These are phyloP conservation scores for Corythaeola cristata DNA, from an alignment of 2,113 vertebrate genomes.

Conservation along the genomic window DNA sequence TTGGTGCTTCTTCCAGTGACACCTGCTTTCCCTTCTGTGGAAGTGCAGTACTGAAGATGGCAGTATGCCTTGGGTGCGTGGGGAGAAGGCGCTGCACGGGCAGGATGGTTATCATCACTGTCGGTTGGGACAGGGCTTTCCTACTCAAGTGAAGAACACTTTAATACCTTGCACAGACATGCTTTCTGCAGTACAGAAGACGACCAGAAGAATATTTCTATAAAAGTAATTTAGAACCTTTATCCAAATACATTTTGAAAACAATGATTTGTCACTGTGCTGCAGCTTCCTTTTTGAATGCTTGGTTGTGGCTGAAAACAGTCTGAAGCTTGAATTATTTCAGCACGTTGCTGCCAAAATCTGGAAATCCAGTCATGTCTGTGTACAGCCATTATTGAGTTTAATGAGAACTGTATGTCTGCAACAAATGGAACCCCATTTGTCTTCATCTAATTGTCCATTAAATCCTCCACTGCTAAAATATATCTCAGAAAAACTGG, in stretches of 20 bases:
- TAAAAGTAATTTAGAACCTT: neutral
- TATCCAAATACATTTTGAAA: neutral
- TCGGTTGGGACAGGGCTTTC: neutral
- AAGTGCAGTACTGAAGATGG: neutral
- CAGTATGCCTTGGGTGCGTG: fast-evolving
- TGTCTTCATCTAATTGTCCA: neutral
- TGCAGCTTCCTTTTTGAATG: neutral
- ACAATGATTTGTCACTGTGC: neutral
- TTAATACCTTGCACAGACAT: neutral
- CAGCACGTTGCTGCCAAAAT: neutral
- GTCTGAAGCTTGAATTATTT: neutral
- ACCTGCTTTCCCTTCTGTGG: neutral
- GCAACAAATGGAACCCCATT: neutral
- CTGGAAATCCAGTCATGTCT: neutral
- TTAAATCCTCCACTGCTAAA: neutral
- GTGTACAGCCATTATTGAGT: neutral
- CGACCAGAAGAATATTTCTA: neutral
- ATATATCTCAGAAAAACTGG: neutral
- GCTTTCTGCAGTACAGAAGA: neutral
- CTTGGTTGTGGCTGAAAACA: neutral
- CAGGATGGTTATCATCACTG: neutral
- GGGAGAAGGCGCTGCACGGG: fast-evolving
- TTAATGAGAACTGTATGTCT: neutral
- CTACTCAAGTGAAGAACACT: neutral
- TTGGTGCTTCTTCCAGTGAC: neutral